These are phyloP conservation scores for Rhinoptilus africanus DNA, from an alignment of 2,113 vertebrate species.

Conservation along the genomic window DNA sequence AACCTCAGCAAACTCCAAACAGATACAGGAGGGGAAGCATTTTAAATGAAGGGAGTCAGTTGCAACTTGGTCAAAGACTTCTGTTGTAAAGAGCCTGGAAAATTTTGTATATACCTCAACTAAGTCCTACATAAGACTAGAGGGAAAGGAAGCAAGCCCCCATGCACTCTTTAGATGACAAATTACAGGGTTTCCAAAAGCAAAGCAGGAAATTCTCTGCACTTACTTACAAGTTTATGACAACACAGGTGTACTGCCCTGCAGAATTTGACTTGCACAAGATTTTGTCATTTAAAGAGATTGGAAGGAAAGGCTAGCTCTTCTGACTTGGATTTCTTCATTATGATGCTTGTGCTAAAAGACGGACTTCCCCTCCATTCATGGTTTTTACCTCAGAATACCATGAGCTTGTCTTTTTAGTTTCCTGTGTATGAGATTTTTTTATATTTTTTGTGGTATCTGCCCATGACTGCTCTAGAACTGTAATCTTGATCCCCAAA, in stretches of 20 bases:
- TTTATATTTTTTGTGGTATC: not conserved
- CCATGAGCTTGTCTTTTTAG: not conserved
- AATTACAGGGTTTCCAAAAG: not conserved
- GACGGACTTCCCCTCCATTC: not conserved
- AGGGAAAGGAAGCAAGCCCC: not conserved
- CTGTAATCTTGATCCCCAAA: not conserved
- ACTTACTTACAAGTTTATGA: not conserved
- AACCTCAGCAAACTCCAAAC: not conserved
- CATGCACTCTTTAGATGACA: not conserved
- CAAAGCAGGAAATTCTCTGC: conserved; percentile 19
- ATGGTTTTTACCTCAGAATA: not conserved
- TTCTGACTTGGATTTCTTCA: not conserved
- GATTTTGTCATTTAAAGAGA: not conserved
- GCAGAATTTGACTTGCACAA: not conserved
- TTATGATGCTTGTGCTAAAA: not conserved
- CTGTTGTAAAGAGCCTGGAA: not conserved
- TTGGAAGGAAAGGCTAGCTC: not conserved
- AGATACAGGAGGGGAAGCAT: not conserved
- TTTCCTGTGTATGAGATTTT: not conserved
- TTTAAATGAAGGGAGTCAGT: not conserved
- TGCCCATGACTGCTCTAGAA: not conserved
- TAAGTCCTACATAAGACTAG: not conserved
- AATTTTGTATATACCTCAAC: not conserved
- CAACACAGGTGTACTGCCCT: not conserved
- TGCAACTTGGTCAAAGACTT: not conserved